phyloP scores from a whole-genome alignment of 2,797 vertebrate species.

The Botia kubotai region DNA sequence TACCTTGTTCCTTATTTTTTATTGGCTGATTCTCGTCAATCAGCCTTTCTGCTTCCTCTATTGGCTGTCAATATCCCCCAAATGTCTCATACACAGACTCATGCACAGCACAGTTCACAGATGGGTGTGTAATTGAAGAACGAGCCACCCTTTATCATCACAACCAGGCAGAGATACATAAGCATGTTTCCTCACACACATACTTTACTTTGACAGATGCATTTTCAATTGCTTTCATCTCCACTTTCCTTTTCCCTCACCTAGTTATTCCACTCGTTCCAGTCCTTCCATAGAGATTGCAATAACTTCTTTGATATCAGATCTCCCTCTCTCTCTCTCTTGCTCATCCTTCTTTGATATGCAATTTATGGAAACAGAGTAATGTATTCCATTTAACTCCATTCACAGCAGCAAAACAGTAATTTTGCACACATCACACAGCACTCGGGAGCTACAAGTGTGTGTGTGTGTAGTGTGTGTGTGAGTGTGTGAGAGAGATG shows the following conservation, averaged over 20 bases:
- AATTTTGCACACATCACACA: constrained; percentile 29
- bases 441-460: background rate
- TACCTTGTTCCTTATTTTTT: background rate
- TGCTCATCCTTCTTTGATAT: constrained; percentile 23
- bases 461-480: background rate
- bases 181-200: constrained; percentile 5
- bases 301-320: constrained; percentile 40
- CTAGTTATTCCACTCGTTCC: constrained; percentile 10
- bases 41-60: background rate
- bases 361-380: constrained; percentile 44
- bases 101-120: background rate
- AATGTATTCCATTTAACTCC: constrained; percentile 44
- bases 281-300: constrained; percentile 3
- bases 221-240: constrained; percentile 33
- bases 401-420: constrained; percentile 40
- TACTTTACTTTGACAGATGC: constrained; percentile 14
- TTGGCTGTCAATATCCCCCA: background rate
- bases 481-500: background rate
- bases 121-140: constrained; percentile 16
- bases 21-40: background rate
- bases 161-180: constrained; percentile 42
- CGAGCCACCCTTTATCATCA: constrained; percentile 35
- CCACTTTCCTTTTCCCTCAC: constrained; percentile 12
- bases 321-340: background rate
- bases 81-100: background rate